Evolutionary conservation across 2,113 vertebrate species (phyloP), one percentile per base, ranked within the genome.

Genomic region (Ptyas mucosa): DNA sequence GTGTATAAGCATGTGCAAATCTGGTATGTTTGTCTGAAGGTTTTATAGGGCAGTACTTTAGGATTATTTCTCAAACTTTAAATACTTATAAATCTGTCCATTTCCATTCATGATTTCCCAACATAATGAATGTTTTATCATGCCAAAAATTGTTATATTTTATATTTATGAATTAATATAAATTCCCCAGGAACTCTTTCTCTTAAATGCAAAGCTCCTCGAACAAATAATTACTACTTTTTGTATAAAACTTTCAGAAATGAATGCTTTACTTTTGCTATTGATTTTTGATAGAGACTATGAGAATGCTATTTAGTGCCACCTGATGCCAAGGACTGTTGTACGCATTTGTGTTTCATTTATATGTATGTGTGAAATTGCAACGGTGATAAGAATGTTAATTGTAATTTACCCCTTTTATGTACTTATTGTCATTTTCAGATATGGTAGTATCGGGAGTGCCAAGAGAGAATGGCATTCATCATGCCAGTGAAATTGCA

Each of bases 391-490:
- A 49, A 52, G 52, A 85, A 75, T 29, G 21, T 23, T 43, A 49
- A 39, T 23, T 24, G 14, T 90, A 55, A 53, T 88, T 34, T 55
- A 20, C n/a, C 3, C 2, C 87, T 39, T 15, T 24, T 1, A 54
- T 34, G n/a, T 52, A 39, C 54, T 46, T 91, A 29, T 46, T 69
- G 26, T 64, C 20, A 23, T 39, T 61, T 85, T 90, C 96, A 99
- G 98, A 99, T 94, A 98, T 98, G 98, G 98, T 98, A 89, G 98
- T 99, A 69, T 98, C 98, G 0, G 98, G 98, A 2, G 97, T 99
- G 2, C 98, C 98, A 0, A 97, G 26, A 61, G 97, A 98, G 93
- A 99, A 97, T 21, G 98, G 98, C 52, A 98, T 98, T 92, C 96
- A 97, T n/a, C 98, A 98, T 9, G 97, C 97, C 0, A 93, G 98